Conservation (phyloP, 2,888 invertebrate species). For the Pollenia griseotomentosa region DNA sequence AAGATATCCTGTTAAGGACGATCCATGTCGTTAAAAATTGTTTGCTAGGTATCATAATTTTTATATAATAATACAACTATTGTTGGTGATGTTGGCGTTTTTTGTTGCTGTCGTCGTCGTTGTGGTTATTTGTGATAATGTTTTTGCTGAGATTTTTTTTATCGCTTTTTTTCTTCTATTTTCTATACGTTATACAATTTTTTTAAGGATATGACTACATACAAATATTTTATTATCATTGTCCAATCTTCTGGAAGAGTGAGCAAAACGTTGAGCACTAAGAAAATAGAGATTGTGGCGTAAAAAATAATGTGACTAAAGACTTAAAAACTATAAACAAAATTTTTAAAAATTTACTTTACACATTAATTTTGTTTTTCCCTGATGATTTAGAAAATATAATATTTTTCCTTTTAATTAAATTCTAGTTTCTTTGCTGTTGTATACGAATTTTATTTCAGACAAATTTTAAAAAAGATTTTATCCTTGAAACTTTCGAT, state of each 20-base stretch:
- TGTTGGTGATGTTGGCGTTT: background rate
- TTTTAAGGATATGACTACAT: slow-evolving; percentile 26
- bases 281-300: background rate
- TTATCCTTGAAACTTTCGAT: background rate
- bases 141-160: slow-evolving; percentile 15
- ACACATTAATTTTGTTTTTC: background rate
- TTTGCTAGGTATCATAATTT: no score
- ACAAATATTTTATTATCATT: slow-evolving; percentile 62
- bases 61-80: background rate
- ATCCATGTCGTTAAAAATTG: no score
- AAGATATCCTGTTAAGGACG: no score
- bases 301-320: background rate
- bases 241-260: slow-evolving; percentile 68
- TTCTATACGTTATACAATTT: slow-evolving; percentile 12
- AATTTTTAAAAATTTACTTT: background rate
- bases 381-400: background rate
- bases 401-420: background rate
- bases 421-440: background rate
- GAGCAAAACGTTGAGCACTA: slow-evolving; percentile 28
- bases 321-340: background rate
- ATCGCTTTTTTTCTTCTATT: slow-evolving; percentile 1
- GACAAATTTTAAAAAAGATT: background rate
- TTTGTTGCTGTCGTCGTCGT: background rate
- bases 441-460: background rate
- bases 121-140: background rate